These are phyloP conservation scores for Crotalus helleri DNA, from an alignment of 2,113 vertebrate species.

Conservation along the genomic window DNA sequence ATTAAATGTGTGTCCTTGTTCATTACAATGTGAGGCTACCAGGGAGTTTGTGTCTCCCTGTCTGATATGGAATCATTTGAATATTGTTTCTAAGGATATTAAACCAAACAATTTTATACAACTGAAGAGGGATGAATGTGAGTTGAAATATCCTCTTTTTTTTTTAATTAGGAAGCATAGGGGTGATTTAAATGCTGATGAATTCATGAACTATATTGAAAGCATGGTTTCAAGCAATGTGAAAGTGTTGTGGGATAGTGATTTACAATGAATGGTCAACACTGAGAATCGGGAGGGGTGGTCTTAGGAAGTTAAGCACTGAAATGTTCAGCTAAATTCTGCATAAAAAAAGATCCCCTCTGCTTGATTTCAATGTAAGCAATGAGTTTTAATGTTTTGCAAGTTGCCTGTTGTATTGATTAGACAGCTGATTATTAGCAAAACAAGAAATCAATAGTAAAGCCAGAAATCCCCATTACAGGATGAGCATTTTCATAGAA, in stretches of 20 bases:
- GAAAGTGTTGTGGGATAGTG: neutral
- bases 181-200: neutral
- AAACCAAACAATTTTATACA: neutral
- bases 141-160: neutral
- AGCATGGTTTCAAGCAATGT: neutral
- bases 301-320: neutral
- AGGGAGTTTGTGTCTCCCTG: neutral
- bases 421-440: neutral
- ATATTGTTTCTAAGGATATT: neutral
- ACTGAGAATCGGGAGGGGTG: neutral
- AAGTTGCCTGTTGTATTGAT: neutral
- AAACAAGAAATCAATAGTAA: neutral
- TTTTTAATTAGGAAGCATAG: neutral
- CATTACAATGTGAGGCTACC: neutral
- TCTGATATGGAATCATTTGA: neutral
- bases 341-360: neutral
- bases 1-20: neutral
- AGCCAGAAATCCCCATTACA: neutral
- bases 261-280: neutral
- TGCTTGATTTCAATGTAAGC: neutral
- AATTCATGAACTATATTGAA: neutral
- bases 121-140: neutral
- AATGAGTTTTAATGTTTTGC: neutral
- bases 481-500: neutral
- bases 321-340: neutral